phyloP scores from a whole-genome alignment of 2,113 vertebrate species.

The Dromas ardeola region DNA sequence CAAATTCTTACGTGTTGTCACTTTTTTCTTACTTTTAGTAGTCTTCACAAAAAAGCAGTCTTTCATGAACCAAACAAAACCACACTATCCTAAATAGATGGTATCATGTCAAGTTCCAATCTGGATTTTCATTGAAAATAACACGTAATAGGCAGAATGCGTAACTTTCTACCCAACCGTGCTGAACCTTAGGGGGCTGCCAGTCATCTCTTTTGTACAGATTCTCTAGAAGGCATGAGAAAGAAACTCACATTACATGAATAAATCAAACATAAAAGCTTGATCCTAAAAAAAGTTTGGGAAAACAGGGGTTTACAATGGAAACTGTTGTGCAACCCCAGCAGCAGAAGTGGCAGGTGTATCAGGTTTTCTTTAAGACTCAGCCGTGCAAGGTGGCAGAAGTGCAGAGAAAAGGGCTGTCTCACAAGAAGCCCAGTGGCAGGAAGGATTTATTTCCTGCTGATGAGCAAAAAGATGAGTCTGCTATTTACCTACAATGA shows the following conservation, averaged over 20 bases:
- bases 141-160: not conserved
- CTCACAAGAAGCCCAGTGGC: not conserved
- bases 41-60: not conserved
- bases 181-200: not conserved
- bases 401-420: not conserved
- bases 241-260: not conserved
- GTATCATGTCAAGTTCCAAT: not conserved
- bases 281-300: not conserved
- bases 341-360: not conserved
- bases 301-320: not conserved
- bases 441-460: not conserved
- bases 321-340: not conserved
- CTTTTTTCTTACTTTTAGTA: not conserved
- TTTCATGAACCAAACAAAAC: slow-evolving; percentile 13
- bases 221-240: not conserved
- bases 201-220: slow-evolving; percentile 4
- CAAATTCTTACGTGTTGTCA: not conserved
- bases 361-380: not conserved
- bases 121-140: not conserved
- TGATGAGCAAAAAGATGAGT: not conserved
- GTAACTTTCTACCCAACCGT: not conserved
- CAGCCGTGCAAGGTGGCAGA: not conserved
- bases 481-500: not conserved
- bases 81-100: not conserved
- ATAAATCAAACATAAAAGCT: not conserved